Base-by-base conservation (phyloP, 2,797 vertebrate species). In the Momotus momota region DNA sequence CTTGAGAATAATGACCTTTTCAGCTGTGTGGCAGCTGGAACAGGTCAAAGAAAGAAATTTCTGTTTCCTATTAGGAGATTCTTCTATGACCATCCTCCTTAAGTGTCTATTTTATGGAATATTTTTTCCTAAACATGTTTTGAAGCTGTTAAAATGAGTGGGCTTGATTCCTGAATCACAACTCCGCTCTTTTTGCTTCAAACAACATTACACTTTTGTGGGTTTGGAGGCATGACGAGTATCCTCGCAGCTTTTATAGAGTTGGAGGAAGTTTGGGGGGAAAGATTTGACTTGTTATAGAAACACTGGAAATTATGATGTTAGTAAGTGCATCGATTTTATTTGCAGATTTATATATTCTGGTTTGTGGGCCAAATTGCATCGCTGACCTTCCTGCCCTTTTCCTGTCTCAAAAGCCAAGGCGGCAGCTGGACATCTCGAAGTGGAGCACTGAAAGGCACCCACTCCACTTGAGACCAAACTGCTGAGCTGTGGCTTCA, bases 391-490 rank as follows among this genome's bases (percentile, higher is more conserved):
- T 94, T 72, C 31, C 51, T 90, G 73, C 51, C 43, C 33, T 4
- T 19, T 45, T 79, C 13, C 13, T 90, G 10, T 91, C 54, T 86
- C 52, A 75, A 58, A 82, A 75, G 77, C 72, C 61, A 84, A 43
- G 51, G 66, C 74, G 52, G 16, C 23, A 60, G 7, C 54, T 67
- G 25, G 9, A 11, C 0, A 0, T 72, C 54, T 86, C 0, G 0
- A 25, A 26, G 55, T 52, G 45, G n/a, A 77, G 38, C 1, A 0
- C 60, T 75, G 71, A 86, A 86, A 80, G 80, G 40, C 9, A 1
- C 31, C 86, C 26, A 3, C 10, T 88, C 11, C 35, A 10, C 31
- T 21, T 61, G 49, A 61, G 16, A 69, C 26, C 19, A 54, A 69
- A 57, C 40, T 4, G 2, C 51, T 65, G 65, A 88, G 45, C 58